These are phyloP conservation scores for Kudoa iwatai DNA, from an alignment of 30 jellyfish, hydroid and myxozoan genomes.

Conservation along the genomic window DNA sequence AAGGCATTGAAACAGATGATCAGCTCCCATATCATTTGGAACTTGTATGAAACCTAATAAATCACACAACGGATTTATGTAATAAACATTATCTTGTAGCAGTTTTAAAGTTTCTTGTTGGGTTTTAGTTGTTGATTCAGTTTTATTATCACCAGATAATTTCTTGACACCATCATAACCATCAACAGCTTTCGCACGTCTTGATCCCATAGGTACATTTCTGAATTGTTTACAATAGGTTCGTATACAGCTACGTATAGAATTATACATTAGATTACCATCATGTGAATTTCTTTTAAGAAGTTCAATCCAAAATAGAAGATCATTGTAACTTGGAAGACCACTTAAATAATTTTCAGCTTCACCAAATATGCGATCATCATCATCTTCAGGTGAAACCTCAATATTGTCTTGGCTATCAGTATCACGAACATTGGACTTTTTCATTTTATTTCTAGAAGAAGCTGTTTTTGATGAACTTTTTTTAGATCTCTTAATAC, in stretches of 20 bases:
- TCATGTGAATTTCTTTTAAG: conserved; percentile 17
- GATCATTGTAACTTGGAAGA: conserved; percentile 25
- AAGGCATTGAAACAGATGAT: conserved; percentile 16
- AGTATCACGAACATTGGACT: too few species aligned
- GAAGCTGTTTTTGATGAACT: too few species aligned
- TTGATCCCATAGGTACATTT: too few species aligned
- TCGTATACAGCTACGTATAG: conserved; percentile 26
- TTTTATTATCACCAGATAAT: not conserved
- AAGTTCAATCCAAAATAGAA: conserved; percentile 16
- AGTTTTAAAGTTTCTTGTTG: conserved; percentile 11
- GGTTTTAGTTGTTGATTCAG: conserved; percentile 2
- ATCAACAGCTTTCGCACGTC: not conserved
- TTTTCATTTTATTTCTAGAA: too few species aligned
- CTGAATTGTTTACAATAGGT: conserved; percentile 11
- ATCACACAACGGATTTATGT: conserved; percentile 18
- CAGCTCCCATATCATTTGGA: conserved; percentile 7
- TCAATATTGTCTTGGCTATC: too few species aligned
- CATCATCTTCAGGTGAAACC: conserved; percentile 1
- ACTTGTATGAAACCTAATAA: conserved; percentile 21
- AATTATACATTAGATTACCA: conserved; percentile 29
- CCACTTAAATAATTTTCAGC: conserved; percentile 24
- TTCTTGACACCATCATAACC: too few species aligned
- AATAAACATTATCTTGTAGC: conserved; percentile 10
- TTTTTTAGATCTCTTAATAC: not conserved
- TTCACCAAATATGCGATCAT: conserved; percentile 12